Percentiles rank a stretch among this genome's conserved stretches.
These are phyloP conservation scores for Panthera tigris DNA, from an alignment of 2,113 vertebrate genomes.

Conservation along the genomic window DNA sequence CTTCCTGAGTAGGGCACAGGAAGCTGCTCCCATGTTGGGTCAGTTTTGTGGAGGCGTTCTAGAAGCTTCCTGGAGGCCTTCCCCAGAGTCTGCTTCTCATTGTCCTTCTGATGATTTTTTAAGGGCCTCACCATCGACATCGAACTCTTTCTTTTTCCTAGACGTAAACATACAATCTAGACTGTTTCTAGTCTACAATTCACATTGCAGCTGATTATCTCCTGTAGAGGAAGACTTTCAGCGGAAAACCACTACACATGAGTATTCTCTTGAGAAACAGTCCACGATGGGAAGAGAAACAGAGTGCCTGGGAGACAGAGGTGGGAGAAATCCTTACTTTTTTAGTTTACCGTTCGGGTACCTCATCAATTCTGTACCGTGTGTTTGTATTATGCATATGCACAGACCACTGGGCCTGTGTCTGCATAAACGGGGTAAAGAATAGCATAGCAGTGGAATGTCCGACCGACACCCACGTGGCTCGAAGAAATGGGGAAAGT, in stretches of 20 bases:
- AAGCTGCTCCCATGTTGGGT: background rate
- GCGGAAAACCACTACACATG: background rate
- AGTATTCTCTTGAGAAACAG: background rate
- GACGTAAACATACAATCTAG: background rate
- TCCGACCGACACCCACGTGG: background rate
- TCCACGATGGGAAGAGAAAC: background rate
- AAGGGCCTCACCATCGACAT: background rate
- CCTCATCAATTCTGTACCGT: background rate
- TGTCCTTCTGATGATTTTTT: background rate
- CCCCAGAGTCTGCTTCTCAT: background rate
- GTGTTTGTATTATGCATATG: no score
- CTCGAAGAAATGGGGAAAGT: background rate
- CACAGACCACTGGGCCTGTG: background rate
- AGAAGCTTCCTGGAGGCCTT: background rate
- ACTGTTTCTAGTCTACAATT: constrained; percentile 3
- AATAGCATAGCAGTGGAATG: background rate
- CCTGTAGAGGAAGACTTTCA: background rate
- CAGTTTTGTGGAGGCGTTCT: background rate
- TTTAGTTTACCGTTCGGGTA: background rate
- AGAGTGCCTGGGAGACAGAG: background rate
- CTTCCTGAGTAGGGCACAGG: background rate
- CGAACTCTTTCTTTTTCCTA: background rate
- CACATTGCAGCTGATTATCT: background rate
- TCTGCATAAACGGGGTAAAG: background rate
- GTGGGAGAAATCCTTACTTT: background rate